Base-by-base conservation (phyloP, 2,888 invertebrate species). In the Patella ulyssiponensis region DNA sequence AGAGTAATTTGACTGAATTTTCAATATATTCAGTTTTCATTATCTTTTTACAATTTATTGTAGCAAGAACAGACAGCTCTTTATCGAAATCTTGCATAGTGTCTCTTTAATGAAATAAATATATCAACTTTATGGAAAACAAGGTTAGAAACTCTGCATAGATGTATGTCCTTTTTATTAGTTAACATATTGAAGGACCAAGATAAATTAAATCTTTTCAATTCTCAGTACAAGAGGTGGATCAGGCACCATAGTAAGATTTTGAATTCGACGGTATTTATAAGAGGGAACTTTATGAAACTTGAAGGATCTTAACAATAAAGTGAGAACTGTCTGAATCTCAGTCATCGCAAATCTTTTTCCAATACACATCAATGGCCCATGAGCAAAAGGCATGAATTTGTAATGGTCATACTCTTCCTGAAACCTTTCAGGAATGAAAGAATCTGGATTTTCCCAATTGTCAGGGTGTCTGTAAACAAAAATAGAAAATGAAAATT, bases 301-400 rank as follows among this genome's bases (percentile, higher is more conserved):
- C 23, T 78, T 74, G 69, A 89, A 87, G 51, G 83, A 75, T 52
- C 83, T 73, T 23, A 90, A 74, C 12, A 89, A 80, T 14, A 80
- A 71, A 12, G 86, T 83, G n/a, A 88, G 75, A 11, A 87, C 81
- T 12, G 83, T 82, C 74, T 85, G 87, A 83, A 88, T 86, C 77
- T 90, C 90, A 27, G 86, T 78, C 72, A 87, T 77, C 20, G 90
- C 87, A 81, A 89, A 90, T 74, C 84, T 84, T 80, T 88, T 82
- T 7, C 90, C 90, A n/a, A 90, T 86, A 79, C 90, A 90, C 88
- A 88, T 89, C 71, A 86, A 86, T 15, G 87, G 86, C 44, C 90
- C 90, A 7, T 86, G 77, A 17, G 81, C 82, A 80, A 90, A 90
- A 3, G 90, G 89, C 73, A 89, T 77, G 79, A 84, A 88, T 27